Conservation (phyloP, 2,113 vertebrate species). For the Trachemys scripta region DNA sequence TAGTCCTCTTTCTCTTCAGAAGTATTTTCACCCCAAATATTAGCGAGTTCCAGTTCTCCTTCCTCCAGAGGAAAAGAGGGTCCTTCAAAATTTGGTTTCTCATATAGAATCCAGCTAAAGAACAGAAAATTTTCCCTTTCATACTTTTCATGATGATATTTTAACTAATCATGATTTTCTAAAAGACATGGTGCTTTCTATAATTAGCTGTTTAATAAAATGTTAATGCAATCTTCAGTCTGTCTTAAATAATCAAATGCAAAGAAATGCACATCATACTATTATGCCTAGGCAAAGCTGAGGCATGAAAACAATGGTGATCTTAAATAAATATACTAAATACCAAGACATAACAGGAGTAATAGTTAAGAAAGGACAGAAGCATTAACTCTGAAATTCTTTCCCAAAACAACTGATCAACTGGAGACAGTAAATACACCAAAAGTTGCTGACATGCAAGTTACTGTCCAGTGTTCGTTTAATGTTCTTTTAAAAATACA, state of each 20-base stretch:
- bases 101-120: slow-evolving; percentile 95
- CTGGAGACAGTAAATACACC: not conserved
- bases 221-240: not conserved
- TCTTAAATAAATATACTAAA: not conserved
- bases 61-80: slow-evolving; percentile 91
- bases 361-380: not conserved
- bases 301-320: not conserved
- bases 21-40: slow-evolving; percentile 85
- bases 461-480: not conserved
- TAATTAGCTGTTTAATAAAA: not conserved
- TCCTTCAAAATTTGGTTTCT: slow-evolving; percentile 94
- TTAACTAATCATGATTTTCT: not conserved
- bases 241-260: not conserved
- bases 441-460: not conserved
- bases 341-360: not conserved
- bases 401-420: not conserved
- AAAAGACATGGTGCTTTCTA: not conserved
- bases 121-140: slow-evolving; percentile 14
- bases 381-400: not conserved
- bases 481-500: not conserved
- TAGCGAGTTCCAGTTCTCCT: slow-evolving; percentile 88
- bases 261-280: not conserved
- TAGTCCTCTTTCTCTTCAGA: slow-evolving; percentile 72
- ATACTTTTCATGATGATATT: not conserved
- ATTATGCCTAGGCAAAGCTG: not conserved